Evolutionary conservation across 2,888 invertebrate species (phyloP).

Genomic region (Brachypalpus laphriformis): DNA sequence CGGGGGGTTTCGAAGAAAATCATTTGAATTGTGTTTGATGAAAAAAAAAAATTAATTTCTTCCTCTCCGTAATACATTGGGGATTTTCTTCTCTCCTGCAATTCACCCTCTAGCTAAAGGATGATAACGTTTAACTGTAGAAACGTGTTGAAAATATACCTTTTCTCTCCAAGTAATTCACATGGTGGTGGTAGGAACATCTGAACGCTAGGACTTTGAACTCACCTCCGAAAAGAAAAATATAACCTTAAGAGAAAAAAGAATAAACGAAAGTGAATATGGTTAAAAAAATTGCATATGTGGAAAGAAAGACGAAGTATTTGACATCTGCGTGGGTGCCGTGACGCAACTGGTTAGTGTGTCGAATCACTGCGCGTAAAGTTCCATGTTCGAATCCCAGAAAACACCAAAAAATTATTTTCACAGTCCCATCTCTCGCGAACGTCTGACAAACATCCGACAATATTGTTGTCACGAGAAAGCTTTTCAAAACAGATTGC

Average conservation of each 20-base stretch:
- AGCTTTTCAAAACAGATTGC: too few species aligned
- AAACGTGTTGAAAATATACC: neutral
- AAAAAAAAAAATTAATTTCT: neutral
- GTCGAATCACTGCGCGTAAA: too few species aligned
- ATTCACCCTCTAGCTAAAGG: neutral
- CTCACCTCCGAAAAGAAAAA: neutral
- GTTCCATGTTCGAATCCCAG: too few species aligned
- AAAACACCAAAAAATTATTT: too few species aligned
- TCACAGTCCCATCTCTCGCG: too few species aligned
- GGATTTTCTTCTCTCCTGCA: neutral
- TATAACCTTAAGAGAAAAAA: neutral
- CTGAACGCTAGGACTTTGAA: neutral
- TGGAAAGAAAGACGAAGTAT: conserved; percentile 38
- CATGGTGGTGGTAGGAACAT: neutral
- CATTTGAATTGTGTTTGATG: neutral
- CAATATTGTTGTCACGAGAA: too few species aligned
- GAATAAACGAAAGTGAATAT: conserved; percentile 43
- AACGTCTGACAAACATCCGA: too few species aligned
- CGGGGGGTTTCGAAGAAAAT: neutral
- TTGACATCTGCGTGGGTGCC: conserved; percentile 53
- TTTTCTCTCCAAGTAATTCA: neutral
- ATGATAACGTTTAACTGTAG: neutral
- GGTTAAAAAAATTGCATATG: conserved; percentile 47
- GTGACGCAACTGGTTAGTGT: too few species aligned
- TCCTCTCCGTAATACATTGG: neutral